Evolutionary conservation across 2,113 vertebrate species (phyloP).

Genomic region (Tetrax tetrax): DNA sequence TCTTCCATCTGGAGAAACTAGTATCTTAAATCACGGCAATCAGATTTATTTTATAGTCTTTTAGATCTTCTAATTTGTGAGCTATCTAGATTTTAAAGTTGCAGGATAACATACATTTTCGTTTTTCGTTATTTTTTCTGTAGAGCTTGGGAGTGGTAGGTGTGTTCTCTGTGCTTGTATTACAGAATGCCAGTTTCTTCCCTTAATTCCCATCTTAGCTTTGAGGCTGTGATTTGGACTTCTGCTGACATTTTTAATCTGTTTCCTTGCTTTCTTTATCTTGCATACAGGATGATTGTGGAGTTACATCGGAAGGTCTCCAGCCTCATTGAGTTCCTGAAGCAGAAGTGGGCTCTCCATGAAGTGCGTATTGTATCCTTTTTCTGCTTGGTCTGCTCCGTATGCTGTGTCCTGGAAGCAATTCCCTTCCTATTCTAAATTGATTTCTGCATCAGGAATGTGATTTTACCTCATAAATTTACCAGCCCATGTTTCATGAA

Average conservation of each 20-base stretch:
- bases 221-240: not conserved
- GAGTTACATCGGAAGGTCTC: conserved; percentile 97
- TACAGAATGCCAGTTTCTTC: not conserved
- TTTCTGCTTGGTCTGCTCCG: not conserved
- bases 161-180: not conserved
- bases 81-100: not conserved
- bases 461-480: not conserved
- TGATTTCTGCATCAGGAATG: not conserved
- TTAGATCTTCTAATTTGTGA: not conserved
- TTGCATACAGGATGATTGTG: conserved; percentile 89
- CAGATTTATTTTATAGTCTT: not conserved
- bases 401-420: not conserved
- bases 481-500: not conserved
- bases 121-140: fast-evolving
- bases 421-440: not conserved
- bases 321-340: conserved; percentile 96
- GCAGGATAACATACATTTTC: not conserved
- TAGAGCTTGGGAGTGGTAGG: not conserved
- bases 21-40: not conserved
- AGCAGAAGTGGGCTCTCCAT: conserved; percentile 95
- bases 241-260: not conserved
- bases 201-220: not conserved
- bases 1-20: not conserved
- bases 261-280: not conserved
- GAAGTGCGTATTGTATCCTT: conserved; percentile 97